Evolutionary conservation across 2,888 invertebrate species (phyloP), one percentile per base, ranked within the genome.

Genomic region (Cordilura impudica): DNA sequence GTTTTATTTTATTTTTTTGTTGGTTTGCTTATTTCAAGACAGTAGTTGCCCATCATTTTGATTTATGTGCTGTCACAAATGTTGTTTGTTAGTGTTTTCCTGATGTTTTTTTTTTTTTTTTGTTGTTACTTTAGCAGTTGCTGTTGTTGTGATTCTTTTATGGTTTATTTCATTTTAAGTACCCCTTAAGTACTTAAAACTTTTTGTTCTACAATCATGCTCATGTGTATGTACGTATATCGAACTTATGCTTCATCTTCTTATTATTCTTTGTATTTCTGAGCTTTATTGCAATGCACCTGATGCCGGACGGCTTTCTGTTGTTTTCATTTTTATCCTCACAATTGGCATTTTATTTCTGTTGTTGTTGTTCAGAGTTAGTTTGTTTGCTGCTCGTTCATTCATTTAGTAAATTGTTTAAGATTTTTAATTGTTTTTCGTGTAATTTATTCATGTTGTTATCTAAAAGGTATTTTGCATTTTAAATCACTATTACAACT

Each of bases 21-120:
- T n/a, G n/a, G n/a, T 60, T 31, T 16, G n/a, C n/a, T 54, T 73
- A 2, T 39, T 66, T 35, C 23, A 35, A 45, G 78, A 70, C 74
- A 74, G 74, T 70, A 82, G 81, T 82, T 84, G 82, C 78, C 83
- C 83, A 83, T 84, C 83, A 83, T 84, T 84, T 83, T 84, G 84
- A 84, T 84, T 84, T 84, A 84, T 84, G 81, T 79, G 84, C 84
- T 83, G 84, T 84, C 84, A 83, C 83, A 83, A 83, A 76, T 78
- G 67, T 63, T 75, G 75, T 71, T 67, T 71, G 49, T 35, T 71
- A 49, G 79, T 75, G 71, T 79, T 79, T 67, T 56, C 35, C 45
- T 58, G 12, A 47, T 21, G 14, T 45, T 61, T 26, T 39, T 39
- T n/a, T 26, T 39, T 39, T n/a, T 12, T 54, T 65, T 19, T 39